Evolutionary conservation across 2,113 vertebrate species (phyloP).

Genomic region (Indicator maculatus): DNA sequence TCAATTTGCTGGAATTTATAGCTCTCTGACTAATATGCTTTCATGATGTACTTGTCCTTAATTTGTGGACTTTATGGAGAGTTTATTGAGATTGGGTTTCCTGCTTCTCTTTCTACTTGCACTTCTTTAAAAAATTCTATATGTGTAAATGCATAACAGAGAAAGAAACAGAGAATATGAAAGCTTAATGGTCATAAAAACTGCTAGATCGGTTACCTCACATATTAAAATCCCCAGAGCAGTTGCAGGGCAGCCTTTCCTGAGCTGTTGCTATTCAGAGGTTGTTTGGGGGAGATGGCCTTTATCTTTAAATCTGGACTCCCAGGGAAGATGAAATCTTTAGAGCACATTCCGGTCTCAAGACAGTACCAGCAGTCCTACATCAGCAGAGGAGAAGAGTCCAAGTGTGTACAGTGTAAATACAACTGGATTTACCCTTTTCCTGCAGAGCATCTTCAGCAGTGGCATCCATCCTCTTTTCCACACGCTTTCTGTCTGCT

Average conservation of each 20-base stretch:
- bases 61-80: conserved; percentile 69
- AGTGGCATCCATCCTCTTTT: neutral
- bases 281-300: neutral
- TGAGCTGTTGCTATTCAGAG: neutral
- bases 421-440: neutral
- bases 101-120: conserved; percentile 1
- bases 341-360: neutral
- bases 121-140: neutral
- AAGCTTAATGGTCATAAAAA: neutral
- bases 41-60: conserved; percentile 63
- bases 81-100: conserved; percentile 55
- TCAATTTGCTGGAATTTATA: conserved; percentile 70
- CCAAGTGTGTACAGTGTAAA: neutral
- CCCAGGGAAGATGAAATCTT: neutral
- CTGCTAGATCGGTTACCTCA: neutral
- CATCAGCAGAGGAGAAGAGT: neutral
- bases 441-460: neutral
- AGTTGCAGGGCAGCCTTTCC: neutral
- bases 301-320: neutral
- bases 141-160: neutral
- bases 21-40: conserved; percentile 53
- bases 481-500: accelerated
- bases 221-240: neutral
- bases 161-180: neutral
- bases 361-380: neutral